phyloP scores from a whole-genome alignment of 1,140 invertebrate species.

The Leptestheria dahalacensis region DNA sequence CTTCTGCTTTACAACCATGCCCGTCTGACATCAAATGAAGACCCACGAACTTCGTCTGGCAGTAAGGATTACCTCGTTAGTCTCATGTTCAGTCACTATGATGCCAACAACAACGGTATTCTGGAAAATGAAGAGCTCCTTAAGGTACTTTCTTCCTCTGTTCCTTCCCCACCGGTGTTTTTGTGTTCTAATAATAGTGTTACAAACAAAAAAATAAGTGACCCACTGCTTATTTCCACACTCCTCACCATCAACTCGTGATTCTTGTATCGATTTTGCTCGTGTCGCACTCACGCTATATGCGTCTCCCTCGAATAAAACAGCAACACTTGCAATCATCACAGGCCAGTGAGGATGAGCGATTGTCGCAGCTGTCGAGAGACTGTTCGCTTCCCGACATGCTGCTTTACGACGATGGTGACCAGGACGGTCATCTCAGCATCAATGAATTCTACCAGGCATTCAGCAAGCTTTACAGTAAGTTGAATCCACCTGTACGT shows the following conservation, averaged over 20 bases:
- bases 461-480: constrained; percentile 60
- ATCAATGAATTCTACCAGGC: constrained; percentile 60
- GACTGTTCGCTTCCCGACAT: constrained; percentile 52
- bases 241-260: background rate
- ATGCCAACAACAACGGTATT: constrained; percentile 51
- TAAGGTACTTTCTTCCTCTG: no score
- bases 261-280: constrained; percentile 5
- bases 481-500: constrained; percentile 27
- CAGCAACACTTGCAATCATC: no score
- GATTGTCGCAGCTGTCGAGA: constrained; percentile 43
- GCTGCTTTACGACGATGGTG: constrained; percentile 50
- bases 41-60: constrained; percentile 18
- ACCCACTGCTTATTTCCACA: no score
- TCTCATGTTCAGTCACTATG: constrained; percentile 64
- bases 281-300: constrained; percentile 1
- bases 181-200: no score
- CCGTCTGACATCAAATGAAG: constrained; percentile 38
- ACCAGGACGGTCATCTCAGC: constrained; percentile 46
- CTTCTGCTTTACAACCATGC: constrained; percentile 55
- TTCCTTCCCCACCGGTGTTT: no score
- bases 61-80: constrained; percentile 53
- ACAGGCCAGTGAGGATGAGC: constrained; percentile 43
- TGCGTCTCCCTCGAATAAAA: no score
- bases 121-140: constrained; percentile 49
- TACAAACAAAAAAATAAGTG: no score